A percentile compares a stretch with the other conserved stretches of the same genome.
Evolutionary conservation across 1,140 invertebrate genomes (phyloP).

Genomic region (Cotesia vestalis): DNA sequence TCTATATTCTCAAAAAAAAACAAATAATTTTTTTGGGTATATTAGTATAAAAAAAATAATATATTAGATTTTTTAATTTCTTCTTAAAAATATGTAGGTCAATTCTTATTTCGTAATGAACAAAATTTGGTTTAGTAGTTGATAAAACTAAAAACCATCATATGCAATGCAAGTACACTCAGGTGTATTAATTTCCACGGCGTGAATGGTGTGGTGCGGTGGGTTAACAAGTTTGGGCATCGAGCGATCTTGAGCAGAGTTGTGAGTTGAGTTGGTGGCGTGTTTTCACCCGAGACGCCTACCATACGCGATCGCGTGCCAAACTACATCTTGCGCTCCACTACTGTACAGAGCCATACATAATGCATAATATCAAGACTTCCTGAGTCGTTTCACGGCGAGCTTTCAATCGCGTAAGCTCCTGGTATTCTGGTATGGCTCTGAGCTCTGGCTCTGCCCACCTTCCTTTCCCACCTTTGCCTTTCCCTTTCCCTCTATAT

Average conservation of each 20-base stretch:
- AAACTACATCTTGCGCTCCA: conserved; percentile 53
- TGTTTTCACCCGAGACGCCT: conserved; percentile 26
- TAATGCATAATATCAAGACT: conserved; percentile 62
- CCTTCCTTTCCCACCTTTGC: conserved; percentile 34
- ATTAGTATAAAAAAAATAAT: too few relatives aligned
- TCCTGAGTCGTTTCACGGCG: conserved; percentile 58
- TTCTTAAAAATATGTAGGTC: too few relatives aligned
- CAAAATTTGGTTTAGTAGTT: neutral
- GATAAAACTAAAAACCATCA: conserved; percentile 15
- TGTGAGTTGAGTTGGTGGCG: conserved; percentile 46
- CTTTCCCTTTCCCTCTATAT: conserved; percentile 34
- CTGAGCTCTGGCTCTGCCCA: conserved; percentile 19
- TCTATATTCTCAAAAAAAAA: too few relatives aligned
- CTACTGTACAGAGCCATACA: conserved; percentile 55
- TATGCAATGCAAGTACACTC: neutral
- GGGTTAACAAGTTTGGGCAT: conserved; percentile 38
- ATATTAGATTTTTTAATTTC: too few relatives aligned
- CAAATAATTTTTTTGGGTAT: too few relatives aligned
- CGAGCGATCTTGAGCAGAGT: conserved; percentile 44
- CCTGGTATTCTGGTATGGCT: conserved; percentile 2
- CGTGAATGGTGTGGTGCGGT: conserved; percentile 11
- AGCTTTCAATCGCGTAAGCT: conserved; percentile 61
- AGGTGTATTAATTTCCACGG: conserved; percentile 28
- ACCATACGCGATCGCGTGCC: conserved; percentile 52
- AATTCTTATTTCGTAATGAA: too few relatives aligned